phyloP scores from a whole-genome alignment of 2,797 vertebrate species.

The Halcyon smyrnensis region DNA sequence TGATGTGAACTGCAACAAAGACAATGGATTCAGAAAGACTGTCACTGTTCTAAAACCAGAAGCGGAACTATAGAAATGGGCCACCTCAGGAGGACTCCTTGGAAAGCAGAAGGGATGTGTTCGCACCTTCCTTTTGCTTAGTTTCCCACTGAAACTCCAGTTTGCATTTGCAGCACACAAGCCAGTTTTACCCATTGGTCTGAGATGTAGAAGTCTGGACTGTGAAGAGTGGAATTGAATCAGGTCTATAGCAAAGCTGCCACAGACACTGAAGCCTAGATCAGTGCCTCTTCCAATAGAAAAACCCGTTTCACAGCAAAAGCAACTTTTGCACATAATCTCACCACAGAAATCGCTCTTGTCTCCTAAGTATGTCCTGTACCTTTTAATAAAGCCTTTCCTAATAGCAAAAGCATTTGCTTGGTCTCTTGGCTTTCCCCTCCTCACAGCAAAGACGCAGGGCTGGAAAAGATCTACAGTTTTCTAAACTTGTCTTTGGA shows the following conservation, averaged over 20 bases:
- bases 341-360: background rate
- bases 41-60: background rate
- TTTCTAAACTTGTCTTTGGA: slow-evolving; percentile 71
- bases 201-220: background rate
- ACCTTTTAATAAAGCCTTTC: slow-evolving; percentile 51
- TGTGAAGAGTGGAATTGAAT: background rate
- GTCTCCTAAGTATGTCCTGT: background rate
- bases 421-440: background rate
- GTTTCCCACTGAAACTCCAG: background rate
- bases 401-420: slow-evolving; percentile 64
- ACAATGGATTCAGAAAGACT: background rate
- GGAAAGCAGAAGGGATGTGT: background rate
- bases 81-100: background rate
- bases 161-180: background rate
- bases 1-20: background rate
- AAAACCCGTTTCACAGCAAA: background rate
- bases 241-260: background rate
- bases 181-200: background rate
- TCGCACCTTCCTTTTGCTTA: background rate
- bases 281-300: background rate
- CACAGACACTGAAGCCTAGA: background rate
- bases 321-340: background rate
- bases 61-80: background rate
- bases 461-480: slow-evolving; percentile 59
- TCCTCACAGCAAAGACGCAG: slow-evolving; percentile 1